Base-by-base conservation (phyloP, 2,888 invertebrate genomes). In the Griposia aprilina region DNA sequence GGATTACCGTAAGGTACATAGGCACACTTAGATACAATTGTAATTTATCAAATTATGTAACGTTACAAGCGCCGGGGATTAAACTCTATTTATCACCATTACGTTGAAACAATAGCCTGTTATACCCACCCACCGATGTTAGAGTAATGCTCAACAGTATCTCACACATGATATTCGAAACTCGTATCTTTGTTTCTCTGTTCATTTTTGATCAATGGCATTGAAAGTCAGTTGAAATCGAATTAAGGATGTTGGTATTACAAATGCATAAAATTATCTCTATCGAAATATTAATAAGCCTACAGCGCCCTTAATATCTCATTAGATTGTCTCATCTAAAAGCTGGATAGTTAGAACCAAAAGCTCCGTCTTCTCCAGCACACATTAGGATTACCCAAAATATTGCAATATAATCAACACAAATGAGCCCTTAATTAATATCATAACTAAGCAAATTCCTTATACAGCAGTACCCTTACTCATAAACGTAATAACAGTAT, bases 1-100 rank as follows among this genome's bases (percentile, higher is more conserved):
- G 93, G 94, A 96, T 96, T 92, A 92, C 91, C 87, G 78, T 82
- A 81, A 78, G 75, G 85, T 89, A 89, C 83, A 87, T 90, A 90
- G 78, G 84, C 84, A 85, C 74, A 87, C 81, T 83, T 82, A 70
- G 83, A 90, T 90, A 89, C 88, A 84, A 88, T 89, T 89, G 84
- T 87, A 85, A 88, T 89, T 89, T 86, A 87, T 90, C 86, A 89
- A 78, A 81, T 84, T 78, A 89, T 81, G 78, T 78, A 76, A 80
- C 76, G 72, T 66, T 75, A 78, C 26, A 68, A 67, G 78, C 50
- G 45, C 63, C 15, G 55, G 52, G 72, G 74, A 76, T 73, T 55
- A 62, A 30, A 71, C 36, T 65, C n/a, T 75, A 74, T 78, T 76
- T 41, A 78, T 72, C 63, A 23, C 26, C 17, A 48, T 75, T 68